These are phyloP conservation scores for Hozukius guyotensis DNA, from an alignment of 2,797 vertebrate species.

Conservation along the genomic window DNA sequence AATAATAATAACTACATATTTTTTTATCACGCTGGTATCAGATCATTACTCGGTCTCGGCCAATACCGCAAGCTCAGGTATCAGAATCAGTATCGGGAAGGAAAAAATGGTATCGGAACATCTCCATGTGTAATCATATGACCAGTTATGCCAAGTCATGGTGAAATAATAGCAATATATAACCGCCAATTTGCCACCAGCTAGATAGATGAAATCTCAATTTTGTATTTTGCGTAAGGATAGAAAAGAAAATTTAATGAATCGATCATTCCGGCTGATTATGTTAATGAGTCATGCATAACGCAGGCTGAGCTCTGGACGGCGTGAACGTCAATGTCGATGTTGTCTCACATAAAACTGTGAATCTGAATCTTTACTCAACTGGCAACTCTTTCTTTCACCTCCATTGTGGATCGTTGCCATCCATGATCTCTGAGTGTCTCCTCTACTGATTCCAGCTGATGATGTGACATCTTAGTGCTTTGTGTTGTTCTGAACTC, in stretches of 20 bases:
- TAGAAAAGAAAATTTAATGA: background rate
- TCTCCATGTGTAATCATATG: background rate
- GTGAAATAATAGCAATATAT: background rate
- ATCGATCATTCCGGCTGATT: background rate
- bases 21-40: too few species aligned
- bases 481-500: constrained; percentile 53
- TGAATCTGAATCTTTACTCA: constrained; percentile 40
- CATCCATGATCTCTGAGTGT: constrained; percentile 73
- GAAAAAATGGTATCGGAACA: too few species aligned
- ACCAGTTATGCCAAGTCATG: background rate
- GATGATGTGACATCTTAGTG: constrained; percentile 60
- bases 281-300: background rate
- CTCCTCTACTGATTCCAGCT: constrained; percentile 50
- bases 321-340: constrained; percentile 44
- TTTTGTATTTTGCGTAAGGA: background rate
- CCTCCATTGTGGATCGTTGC: constrained; percentile 68
- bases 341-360: constrained; percentile 60
- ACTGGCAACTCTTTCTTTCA: constrained; percentile 39
- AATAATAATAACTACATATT: too few species aligned
- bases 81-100: too few species aligned
- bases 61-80: too few species aligned
- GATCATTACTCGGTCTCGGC: too few species aligned
- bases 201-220: background rate
- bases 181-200: background rate
- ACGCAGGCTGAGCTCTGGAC: background rate